Percentiles rank a stretch among this genome's conserved stretches.
Conservation (phyloP, 2,797 vertebrate species). For the Lithobates pipiens region DNA sequence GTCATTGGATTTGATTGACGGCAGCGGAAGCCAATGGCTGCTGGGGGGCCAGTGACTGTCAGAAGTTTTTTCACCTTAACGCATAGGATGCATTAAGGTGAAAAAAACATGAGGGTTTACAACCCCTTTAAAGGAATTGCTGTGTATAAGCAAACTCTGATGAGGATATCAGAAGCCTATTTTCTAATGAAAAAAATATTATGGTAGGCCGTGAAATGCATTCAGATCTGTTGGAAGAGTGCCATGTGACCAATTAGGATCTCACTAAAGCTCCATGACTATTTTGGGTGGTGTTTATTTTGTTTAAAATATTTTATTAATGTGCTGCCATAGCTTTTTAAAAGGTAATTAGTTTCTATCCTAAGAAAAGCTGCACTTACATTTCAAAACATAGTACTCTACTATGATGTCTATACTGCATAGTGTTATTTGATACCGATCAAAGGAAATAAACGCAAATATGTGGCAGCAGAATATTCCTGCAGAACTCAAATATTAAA, state of each 20-base stretch:
- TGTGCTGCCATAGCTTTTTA: constrained; percentile 25
- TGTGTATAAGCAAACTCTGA: constrained; percentile 6
- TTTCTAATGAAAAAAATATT: constrained; percentile 52
- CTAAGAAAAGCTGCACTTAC: background rate
- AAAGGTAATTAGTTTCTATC: constrained; percentile 31
- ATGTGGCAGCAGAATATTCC: background rate
- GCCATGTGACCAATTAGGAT: constrained; percentile 42
- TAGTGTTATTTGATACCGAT: background rate
- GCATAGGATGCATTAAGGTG: no score
- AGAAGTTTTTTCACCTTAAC: no score
- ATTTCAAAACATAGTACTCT: background rate
- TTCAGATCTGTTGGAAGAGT: constrained; percentile 43
- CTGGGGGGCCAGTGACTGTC: no score
- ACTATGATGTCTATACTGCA: background rate
- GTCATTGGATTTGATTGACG: no score
- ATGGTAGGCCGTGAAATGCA: constrained; percentile 49
- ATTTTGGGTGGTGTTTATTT: constrained; percentile 43
- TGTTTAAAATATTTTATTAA: constrained; percentile 53
- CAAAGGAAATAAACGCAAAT: background rate
- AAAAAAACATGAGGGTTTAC: no score
- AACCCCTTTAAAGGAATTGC: constrained; percentile 9
- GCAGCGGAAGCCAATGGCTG: no score
- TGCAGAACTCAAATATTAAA: background rate
- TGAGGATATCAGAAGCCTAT: constrained; percentile 35
- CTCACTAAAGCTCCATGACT: constrained; percentile 37